Evolutionary conservation across 2,888 invertebrate species (phyloP).

Genomic region (Sussaba pulchella): DNA sequence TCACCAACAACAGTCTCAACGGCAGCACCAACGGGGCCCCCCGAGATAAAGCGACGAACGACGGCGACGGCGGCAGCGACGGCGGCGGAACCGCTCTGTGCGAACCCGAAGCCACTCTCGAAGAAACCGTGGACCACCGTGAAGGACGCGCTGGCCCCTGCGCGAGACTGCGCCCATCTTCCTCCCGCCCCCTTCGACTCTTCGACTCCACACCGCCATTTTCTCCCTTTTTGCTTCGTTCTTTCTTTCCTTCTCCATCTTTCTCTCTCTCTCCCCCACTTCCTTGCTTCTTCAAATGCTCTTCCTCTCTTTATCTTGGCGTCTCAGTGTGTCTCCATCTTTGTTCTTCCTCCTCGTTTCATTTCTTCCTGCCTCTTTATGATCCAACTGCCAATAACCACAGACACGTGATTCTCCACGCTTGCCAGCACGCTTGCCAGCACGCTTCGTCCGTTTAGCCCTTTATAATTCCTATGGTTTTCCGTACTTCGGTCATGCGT

Average conservation of each 20-base stretch:
- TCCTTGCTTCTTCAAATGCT: conserved; percentile 59
- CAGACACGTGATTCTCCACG: conserved; percentile 81
- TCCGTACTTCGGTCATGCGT: neutral
- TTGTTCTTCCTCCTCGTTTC: conserved; percentile 45
- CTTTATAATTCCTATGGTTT: conserved; percentile 25
- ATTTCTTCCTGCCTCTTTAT: conserved; percentile 69
- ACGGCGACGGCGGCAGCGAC: conserved; percentile 61
- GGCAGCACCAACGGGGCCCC: conserved; percentile 22
- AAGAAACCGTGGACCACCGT: conserved; percentile 80
- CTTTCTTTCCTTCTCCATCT: conserved; percentile 49
- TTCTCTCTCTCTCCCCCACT: conserved; percentile 55
- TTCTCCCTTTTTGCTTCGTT: conserved; percentile 50
- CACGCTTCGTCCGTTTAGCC: conserved; percentile 44
- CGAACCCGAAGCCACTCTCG: conserved; percentile 69
- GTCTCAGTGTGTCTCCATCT: conserved; percentile 26
- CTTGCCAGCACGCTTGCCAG: conserved; percentile 67
- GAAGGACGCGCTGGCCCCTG: conserved; percentile 75
- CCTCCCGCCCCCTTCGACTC: conserved; percentile 74
- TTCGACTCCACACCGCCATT: conserved; percentile 58
- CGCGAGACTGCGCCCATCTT: conserved; percentile 69
- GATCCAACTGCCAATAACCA: conserved; percentile 80
- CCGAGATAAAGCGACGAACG: conserved; percentile 68
- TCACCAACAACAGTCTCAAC: too few relatives aligned
- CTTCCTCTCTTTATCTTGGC: conserved; percentile 23
- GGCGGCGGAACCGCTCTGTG: conserved; percentile 13